phyloP scores from a whole-genome alignment of 2,888 invertebrate species.

The Spatulosminthurus flaviceps region DNA sequence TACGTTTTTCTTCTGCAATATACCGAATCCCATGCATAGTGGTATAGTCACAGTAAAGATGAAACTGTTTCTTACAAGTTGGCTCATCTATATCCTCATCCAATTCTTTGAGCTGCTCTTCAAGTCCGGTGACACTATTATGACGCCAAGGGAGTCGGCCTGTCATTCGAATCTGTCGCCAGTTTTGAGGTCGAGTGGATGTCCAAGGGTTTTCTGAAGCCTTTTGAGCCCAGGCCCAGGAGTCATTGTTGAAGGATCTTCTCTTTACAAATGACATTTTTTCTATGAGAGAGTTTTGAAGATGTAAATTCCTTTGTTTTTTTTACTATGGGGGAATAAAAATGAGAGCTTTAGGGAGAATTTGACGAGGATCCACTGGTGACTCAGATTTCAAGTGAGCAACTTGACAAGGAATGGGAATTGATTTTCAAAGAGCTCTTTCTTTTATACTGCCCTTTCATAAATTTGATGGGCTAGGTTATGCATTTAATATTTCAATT shows the following conservation, averaged over 20 bases:
- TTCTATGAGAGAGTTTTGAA: no score
- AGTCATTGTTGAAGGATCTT: conserved; percentile 1
- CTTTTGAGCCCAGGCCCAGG: conserved; percentile 38
- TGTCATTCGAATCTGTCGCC: conserved; percentile 44
- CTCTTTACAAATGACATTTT: neutral
- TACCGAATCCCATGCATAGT: conserved; percentile 57
- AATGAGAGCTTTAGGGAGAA: no score
- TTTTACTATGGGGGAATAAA: no score
- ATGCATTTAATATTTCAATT: neutral
- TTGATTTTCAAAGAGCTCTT: no score
- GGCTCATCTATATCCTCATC: conserved; percentile 37
- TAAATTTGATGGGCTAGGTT: no score
- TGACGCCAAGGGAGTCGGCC: conserved; percentile 39
- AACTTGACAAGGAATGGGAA: no score
- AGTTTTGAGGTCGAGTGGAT: neutral
- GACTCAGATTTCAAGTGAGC: no score
- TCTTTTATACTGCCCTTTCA: no score
- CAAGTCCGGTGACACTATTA: conserved; percentile 27
- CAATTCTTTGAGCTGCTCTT: neutral
- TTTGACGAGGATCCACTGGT: no score
- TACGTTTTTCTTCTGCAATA: conserved; percentile 58
- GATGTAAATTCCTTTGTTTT: no score
- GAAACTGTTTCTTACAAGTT: conserved; percentile 47
- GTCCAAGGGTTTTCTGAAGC: conserved; percentile 39
- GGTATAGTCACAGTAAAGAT: conserved; percentile 49